phyloP scores from a whole-genome alignment of 2,113 vertebrate genomes.

The Sterrhoptilus dennistouni region DNA sequence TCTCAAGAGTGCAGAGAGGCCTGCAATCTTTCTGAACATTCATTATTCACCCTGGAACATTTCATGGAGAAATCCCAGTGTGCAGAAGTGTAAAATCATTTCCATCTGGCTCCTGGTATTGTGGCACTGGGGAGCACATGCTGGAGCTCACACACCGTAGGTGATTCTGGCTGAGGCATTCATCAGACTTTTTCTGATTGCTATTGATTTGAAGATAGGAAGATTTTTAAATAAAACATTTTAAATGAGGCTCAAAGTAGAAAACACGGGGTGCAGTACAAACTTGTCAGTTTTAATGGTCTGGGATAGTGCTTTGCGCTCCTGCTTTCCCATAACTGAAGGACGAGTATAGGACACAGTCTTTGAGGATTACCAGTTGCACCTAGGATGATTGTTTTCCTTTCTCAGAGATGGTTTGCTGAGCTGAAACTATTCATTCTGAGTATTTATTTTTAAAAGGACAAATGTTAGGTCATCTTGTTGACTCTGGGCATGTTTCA shows the following conservation, averaged over 20 bases:
- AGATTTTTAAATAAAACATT: background rate
- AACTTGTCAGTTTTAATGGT: background rate
- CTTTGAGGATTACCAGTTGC: background rate
- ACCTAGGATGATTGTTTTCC: background rate
- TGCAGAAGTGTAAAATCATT: background rate
- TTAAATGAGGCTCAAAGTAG: background rate
- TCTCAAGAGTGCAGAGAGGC: background rate
- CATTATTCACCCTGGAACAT: background rate
- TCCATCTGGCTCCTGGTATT: background rate
- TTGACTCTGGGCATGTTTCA: constrained; percentile 47
- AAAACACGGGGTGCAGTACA: background rate
- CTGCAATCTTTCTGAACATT: background rate
- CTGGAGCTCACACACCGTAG: background rate
- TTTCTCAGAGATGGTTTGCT: constrained; percentile 4
- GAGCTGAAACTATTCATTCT: background rate
- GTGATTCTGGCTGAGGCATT: background rate
- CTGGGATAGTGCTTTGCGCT: background rate
- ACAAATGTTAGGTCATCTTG: constrained; percentile 30
- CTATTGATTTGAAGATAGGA: background rate
- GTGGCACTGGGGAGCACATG: background rate
- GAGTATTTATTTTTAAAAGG: constrained; percentile 36
- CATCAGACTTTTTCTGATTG: background rate
- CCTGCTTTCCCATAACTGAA: background rate
- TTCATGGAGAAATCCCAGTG: background rate
- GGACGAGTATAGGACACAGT: background rate